These are phyloP conservation scores for Lapara coniferarum DNA, from an alignment of 2,888 invertebrate species.

Conservation along the genomic window DNA sequence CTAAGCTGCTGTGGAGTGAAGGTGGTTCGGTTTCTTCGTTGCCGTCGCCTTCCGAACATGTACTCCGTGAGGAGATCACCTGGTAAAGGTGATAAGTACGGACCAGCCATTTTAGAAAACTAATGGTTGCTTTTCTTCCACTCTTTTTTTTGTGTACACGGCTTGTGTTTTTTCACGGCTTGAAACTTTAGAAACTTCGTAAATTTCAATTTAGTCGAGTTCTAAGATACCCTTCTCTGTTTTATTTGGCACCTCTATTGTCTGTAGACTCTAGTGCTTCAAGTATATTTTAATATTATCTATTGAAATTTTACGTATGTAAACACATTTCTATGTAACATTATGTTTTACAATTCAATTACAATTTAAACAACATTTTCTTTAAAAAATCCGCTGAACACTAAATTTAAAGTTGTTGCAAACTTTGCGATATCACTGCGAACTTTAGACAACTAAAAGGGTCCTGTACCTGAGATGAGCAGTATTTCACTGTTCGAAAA, in stretches of 20 bases:
- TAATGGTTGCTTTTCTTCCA: not conserved
- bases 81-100: slow-evolving; percentile 92
- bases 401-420: slow-evolving; percentile 31
- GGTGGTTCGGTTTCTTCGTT: slow-evolving; percentile 95
- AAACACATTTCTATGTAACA: not conserved
- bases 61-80: slow-evolving; percentile 96
- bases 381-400: not conserved
- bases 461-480: slow-evolving; percentile 55
- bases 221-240: no score
- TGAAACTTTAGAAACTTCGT: no score
- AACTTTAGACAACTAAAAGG: slow-evolving; percentile 44
- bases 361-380: not conserved
- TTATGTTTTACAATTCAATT: not conserved
- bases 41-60: slow-evolving; percentile 94
- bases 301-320: not conserved
- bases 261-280: not conserved
- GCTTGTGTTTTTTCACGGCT: not conserved
- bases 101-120: slow-evolving; percentile 88
- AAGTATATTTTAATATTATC: not conserved
- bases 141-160: not conserved
- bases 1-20: slow-evolving; percentile 97
- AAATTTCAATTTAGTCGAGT: no score
- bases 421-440: slow-evolving; percentile 47
- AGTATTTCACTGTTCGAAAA: slow-evolving; percentile 67
- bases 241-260: no score